A percentile compares a stretch with the other conserved stretches of the same genome.
phyloP scores from a whole-genome alignment of 2,888 invertebrate genomes.

The Limnephilus auricula region DNA sequence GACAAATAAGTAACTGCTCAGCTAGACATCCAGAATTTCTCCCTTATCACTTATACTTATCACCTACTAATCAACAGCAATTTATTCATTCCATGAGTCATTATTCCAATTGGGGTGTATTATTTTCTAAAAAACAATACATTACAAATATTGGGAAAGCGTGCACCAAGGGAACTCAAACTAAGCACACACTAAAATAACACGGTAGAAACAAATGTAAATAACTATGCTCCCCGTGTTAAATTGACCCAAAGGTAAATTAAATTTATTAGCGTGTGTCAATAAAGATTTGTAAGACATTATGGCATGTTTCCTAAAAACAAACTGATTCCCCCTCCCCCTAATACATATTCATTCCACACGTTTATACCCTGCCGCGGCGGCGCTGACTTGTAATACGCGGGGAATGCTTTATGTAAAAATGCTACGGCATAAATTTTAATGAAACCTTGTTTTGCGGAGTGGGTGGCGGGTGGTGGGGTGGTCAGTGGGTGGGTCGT shows the following conservation, averaged over 20 bases:
- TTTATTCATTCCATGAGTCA: too few relatives aligned
- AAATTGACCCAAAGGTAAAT: slow-evolving; percentile 63
- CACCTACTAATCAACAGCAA: too few relatives aligned
- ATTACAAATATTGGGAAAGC: too few relatives aligned
- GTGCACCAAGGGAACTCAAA: neutral
- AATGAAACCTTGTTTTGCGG: neutral
- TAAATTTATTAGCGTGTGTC: slow-evolving; percentile 64
- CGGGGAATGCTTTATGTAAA: slow-evolving; percentile 29
- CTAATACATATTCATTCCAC: slow-evolving; percentile 49
- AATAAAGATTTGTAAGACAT: slow-evolving; percentile 65
- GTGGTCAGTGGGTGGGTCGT: too few relatives aligned
- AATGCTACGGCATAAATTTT: slow-evolving; percentile 15
- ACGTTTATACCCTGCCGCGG: neutral
- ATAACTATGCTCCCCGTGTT: slow-evolving; percentile 52
- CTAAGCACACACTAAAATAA: slow-evolving; percentile 6
- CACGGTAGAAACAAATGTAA: slow-evolving; percentile 20
- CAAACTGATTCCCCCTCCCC: slow-evolving; percentile 48
- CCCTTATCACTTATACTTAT: too few relatives aligned
- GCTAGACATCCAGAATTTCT: too few relatives aligned
- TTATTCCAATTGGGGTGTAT: neutral
- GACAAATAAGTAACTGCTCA: too few relatives aligned
- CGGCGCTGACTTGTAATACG: neutral
- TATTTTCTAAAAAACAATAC: neutral
- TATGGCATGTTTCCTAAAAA: slow-evolving; percentile 60
- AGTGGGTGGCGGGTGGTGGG: neutral